Conservation (phyloP, 2,888 invertebrate genomes). For the Congeria kusceri region DNA sequence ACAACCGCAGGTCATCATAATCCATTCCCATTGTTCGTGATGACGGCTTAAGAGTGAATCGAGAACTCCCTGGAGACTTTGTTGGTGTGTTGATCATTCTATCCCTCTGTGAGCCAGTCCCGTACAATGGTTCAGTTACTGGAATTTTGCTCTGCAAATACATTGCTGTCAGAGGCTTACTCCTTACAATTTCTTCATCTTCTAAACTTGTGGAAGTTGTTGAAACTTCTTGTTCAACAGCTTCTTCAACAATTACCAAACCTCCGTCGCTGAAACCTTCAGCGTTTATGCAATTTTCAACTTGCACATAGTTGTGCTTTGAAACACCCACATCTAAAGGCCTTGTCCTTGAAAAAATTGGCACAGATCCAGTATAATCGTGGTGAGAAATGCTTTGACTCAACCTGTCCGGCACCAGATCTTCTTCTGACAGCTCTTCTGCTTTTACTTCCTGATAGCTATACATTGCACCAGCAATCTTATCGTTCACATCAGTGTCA, state of each 20-base stretch:
- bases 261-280: conserved; percentile 16
- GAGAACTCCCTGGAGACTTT: conserved; percentile 60
- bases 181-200: conserved; percentile 60
- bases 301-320: conserved; percentile 7
- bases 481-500: conserved; percentile 36
- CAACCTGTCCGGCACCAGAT: conserved; percentile 32
- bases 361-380: conserved; percentile 51
- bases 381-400: conserved; percentile 60
- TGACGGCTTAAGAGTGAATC: conserved; percentile 44
- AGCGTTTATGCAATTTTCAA: not conserved
- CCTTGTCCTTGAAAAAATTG: conserved; percentile 17
- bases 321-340: not conserved
- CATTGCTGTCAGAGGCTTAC: conserved; percentile 63
- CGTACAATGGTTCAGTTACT: conserved; percentile 28
- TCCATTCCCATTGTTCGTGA: conserved; percentile 34
- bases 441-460: not conserved
- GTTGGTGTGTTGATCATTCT: conserved; percentile 40
- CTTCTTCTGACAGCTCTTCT: conserved; percentile 18
- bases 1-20: conserved; percentile 30
- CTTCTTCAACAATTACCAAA: conserved; percentile 58
- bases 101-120: conserved; percentile 19
- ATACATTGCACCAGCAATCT: conserved; percentile 20
- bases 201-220: conserved; percentile 48
- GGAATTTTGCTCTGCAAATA: conserved; percentile 53
- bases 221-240: conserved; percentile 53